Evolutionary conservation across 2,113 vertebrate species (phyloP).

Genomic region (Promerops cafer): DNA sequence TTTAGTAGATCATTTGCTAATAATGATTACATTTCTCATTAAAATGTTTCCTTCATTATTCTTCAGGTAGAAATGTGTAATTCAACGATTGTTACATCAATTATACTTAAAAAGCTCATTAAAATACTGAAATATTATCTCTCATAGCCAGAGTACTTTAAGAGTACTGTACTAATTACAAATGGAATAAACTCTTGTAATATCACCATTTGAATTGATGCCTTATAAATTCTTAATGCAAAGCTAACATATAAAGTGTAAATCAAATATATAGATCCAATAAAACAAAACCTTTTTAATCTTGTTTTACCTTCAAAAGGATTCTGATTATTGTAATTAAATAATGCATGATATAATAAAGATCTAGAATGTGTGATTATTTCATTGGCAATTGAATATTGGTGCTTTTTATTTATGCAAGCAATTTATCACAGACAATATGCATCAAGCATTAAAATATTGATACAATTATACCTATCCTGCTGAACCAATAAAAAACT

Average conservation of each 20-base stretch:
- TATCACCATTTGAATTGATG: constrained; percentile 79
- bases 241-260: constrained; percentile 84
- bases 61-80: constrained; percentile 83
- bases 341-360: constrained; percentile 86
- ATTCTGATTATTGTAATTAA: constrained; percentile 86
- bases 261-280: constrained; percentile 87
- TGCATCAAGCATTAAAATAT: constrained; percentile 81
- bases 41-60: constrained; percentile 84
- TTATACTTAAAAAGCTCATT: constrained; percentile 85
- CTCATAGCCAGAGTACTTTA: constrained; percentile 74
- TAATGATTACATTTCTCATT: constrained; percentile 85
- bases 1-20: constrained; percentile 82
- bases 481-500: constrained; percentile 73
- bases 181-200: constrained; percentile 83
- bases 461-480: constrained; percentile 82
- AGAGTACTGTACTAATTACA: constrained; percentile 84
- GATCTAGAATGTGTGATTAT: constrained; percentile 76
- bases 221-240: constrained; percentile 90
- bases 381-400: constrained; percentile 80
- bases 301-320: constrained; percentile 79
- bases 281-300: constrained; percentile 85
- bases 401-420: constrained; percentile 81
- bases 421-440: constrained; percentile 76
- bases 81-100: constrained; percentile 83
- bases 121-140: constrained; percentile 86